Percentiles rank a stretch among this genome's conserved stretches.
These are phyloP conservation scores for Lasioglossum malachurum DNA, from an alignment of 2,888 invertebrate species.

Conservation along the genomic window DNA sequence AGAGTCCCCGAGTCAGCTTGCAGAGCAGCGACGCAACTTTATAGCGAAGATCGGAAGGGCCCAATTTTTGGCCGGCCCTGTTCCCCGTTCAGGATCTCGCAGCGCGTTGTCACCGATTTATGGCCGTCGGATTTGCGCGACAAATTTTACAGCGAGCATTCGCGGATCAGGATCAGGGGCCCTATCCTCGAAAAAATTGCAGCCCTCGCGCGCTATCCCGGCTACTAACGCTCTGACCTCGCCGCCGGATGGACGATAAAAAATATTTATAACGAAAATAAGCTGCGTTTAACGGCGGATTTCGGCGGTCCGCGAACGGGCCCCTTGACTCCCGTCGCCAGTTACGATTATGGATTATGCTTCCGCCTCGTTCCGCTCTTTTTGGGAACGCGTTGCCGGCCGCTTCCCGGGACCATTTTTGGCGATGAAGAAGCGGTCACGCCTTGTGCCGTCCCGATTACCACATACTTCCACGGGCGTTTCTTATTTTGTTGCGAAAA, in stretches of 20 bases:
- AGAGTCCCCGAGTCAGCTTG: not conserved
- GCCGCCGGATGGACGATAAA: conserved; percentile 47
- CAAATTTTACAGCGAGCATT: conserved; percentile 71
- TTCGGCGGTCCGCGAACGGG: conserved; percentile 32
- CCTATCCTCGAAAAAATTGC: conserved; percentile 14
- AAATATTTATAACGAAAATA: conserved; percentile 59
- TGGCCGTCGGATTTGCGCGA: conserved; percentile 66
- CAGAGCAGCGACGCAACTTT: conserved; percentile 50
- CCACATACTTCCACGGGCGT: not conserved
- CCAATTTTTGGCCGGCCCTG: conserved; percentile 56
- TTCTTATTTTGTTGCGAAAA: not conserved
- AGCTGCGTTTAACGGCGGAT: conserved; percentile 48
- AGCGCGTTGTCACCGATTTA: conserved; percentile 66
- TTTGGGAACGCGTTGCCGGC: not conserved
- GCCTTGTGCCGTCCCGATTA: conserved; percentile 6
- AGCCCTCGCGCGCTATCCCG: conserved; percentile 39
- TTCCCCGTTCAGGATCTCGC: conserved; percentile 46
- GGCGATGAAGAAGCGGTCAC: conserved; percentile 4
- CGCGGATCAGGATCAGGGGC: conserved; percentile 51
- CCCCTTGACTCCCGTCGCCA: not conserved
- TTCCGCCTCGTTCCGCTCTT: conserved; percentile 8
- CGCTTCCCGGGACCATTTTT: conserved; percentile 2
- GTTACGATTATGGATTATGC: conserved; percentile 37
- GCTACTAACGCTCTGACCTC: conserved; percentile 30
- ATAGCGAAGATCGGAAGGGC: conserved; percentile 50